Conservation (phyloP, 2,888 invertebrate species). For the Rhingia rostrata region DNA sequence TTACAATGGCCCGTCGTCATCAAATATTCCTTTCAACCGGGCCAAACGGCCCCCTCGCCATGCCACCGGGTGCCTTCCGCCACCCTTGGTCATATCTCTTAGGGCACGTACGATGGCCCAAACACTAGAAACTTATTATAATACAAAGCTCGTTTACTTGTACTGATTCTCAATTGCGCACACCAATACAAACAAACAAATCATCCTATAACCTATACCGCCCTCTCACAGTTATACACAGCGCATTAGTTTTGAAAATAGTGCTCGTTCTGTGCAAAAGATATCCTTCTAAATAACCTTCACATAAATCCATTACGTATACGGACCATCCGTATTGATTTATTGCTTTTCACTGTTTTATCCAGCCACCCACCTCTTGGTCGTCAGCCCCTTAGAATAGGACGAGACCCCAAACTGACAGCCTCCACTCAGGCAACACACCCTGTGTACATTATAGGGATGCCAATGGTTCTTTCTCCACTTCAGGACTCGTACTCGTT, state of each 20-base stretch:
- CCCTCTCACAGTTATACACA: slow-evolving; percentile 55
- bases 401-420: slow-evolving; percentile 64
- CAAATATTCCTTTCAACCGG: slow-evolving; percentile 11
- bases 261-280: slow-evolving; percentile 67
- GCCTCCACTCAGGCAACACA: slow-evolving; percentile 61
- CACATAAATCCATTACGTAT: slow-evolving; percentile 75
- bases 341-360: slow-evolving; percentile 78
- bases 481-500: slow-evolving; percentile 36
- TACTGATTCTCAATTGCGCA: slow-evolving; percentile 72
- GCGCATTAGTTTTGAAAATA: slow-evolving; percentile 74
- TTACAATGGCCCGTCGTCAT: slow-evolving; percentile 49
- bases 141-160: slow-evolving; percentile 72
- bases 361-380: slow-evolving; percentile 61
- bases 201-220: slow-evolving; percentile 41
- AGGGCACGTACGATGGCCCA: slow-evolving; percentile 68
- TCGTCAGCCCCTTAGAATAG: slow-evolving; percentile 16
- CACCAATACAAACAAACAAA: slow-evolving; percentile 54
- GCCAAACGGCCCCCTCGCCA: background rate
- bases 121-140: slow-evolving; percentile 73
- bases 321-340: slow-evolving; percentile 78
- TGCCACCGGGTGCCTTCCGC: background rate
- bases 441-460: slow-evolving; percentile 22
- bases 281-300: slow-evolving; percentile 75
- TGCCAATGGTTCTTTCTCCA: slow-evolving; percentile 40
- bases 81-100: slow-evolving; percentile 33